phyloP scores from a whole-genome alignment of 2,888 invertebrate genomes.

The Papilio demoleus region DNA sequence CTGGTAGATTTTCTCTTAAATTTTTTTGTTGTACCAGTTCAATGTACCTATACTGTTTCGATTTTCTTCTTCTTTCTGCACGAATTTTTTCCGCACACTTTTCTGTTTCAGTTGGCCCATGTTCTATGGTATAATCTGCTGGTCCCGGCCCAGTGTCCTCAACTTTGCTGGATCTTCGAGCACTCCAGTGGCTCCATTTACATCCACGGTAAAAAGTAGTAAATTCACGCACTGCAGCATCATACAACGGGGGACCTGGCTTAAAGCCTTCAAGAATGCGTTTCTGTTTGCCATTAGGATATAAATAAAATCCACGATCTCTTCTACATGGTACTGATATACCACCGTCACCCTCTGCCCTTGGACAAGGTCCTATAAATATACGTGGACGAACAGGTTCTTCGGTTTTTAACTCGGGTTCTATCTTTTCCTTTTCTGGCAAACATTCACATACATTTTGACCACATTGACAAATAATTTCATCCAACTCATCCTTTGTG shows the following conservation, averaged over 20 bases:
- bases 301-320: conserved; percentile 54
- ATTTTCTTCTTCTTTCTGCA: conserved; percentile 58
- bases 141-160: conserved; percentile 62
- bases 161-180: conserved; percentile 50
- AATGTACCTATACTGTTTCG: conserved; percentile 67
- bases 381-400: conserved; percentile 52
- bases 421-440: conserved; percentile 48
- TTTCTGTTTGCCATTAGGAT: conserved; percentile 50
- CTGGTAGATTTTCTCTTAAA: conserved; percentile 60
- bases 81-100: conserved; percentile 65
- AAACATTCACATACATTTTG: conserved; percentile 62
- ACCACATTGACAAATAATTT: conserved; percentile 66
- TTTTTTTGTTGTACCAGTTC: conserved; percentile 65
- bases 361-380: conserved; percentile 61
- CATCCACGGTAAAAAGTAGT: conserved; percentile 70
- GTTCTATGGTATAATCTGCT: conserved; percentile 59
- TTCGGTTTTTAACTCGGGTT: conserved; percentile 41
- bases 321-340: conserved; percentile 56
- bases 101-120: conserved; percentile 48
- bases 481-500: conserved; percentile 62
- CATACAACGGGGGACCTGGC: conserved; percentile 63
- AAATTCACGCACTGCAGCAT: conserved; percentile 58
- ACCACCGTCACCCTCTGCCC: conserved; percentile 49
- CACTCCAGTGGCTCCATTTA: conserved; percentile 71
- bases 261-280: conserved; percentile 45